Evolutionary conservation across 2,113 vertebrate genomes (phyloP), one percentile per base, ranked within the genome.

Genomic region (Zapus hudsonius): DNA sequence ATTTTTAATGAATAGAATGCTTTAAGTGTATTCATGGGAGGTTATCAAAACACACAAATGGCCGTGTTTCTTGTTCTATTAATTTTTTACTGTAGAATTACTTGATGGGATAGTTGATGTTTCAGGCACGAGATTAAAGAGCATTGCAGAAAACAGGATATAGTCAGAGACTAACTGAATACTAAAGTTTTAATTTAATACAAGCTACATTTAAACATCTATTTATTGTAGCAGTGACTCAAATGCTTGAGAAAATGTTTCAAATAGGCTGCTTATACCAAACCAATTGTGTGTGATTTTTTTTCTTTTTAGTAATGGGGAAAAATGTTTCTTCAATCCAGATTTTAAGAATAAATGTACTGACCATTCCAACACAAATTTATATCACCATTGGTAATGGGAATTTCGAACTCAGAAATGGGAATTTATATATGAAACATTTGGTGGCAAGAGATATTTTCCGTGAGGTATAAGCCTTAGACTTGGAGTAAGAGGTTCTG

Each of bases 291-390:
- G 59, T 61, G 59, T 61, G 59, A 7, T 3, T 61, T 17, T 25
- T 17, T 25, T 17, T 25, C 4, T 59, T 17, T 61, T n/a, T 78
- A 47, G 20, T 47, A 88, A 36, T 76, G 42, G 25, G 20, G 67
- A 85, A 76, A 74, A 75, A 74, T 27, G 13, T 86, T 93, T 79
- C 70, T 85, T 22, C 76, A 27, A 33, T 47, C 7, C 16, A 85
- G 57, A 44, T 84, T 84, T 90, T 64, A 95, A 82, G 42, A 86
- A 59, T 36, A 89, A 90, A 78, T 42, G 31, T 76, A n/a, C 36
- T 84, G 55, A 75, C 23, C 64, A 64, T 93, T 92, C 47, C 91
- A 66, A 95, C 84, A 72, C 67, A 94, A 76, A 73, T 89, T 75
- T 89, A 20, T 72, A 59, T 94, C 83, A 42, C 67, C 84, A n/a